Conservation (phyloP, 2,888 invertebrate genomes). For the Alloscopus bannaensis region DNA sequence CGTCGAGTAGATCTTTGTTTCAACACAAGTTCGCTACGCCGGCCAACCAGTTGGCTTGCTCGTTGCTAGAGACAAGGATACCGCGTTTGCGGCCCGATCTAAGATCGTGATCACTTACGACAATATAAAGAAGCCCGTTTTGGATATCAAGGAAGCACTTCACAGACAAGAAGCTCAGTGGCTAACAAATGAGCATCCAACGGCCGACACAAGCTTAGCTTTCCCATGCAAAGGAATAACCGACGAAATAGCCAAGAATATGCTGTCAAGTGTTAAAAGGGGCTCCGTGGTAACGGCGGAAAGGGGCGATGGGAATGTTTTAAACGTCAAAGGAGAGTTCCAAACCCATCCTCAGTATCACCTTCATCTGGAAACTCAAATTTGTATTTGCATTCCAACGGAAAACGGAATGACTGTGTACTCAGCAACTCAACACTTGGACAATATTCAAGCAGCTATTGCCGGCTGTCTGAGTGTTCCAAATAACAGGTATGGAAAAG, state of each 20-base stretch:
- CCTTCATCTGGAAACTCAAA: slow-evolving; percentile 85
- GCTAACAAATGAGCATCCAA: slow-evolving; percentile 2
- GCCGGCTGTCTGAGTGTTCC: slow-evolving; percentile 74
- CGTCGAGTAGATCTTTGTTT: neutral
- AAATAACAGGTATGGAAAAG: slow-evolving; percentile 17
- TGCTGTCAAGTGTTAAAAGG: slow-evolving; percentile 19
- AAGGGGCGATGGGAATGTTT: neutral
- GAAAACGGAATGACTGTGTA: slow-evolving; percentile 85
- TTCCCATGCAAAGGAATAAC: slow-evolving; percentile 38
- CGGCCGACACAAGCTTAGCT: neutral
- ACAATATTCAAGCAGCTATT: slow-evolving; percentile 79
- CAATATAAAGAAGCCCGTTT: slow-evolving; percentile 69
- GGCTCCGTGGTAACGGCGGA: no score
- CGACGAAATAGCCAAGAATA: slow-evolving; percentile 13
- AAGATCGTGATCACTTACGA: slow-evolving; percentile 74
- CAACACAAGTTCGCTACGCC: slow-evolving; percentile 74
- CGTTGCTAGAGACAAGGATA: slow-evolving; percentile 74
- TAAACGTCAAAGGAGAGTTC: slow-evolving; percentile 78
- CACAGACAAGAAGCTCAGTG: slow-evolving; percentile 23
- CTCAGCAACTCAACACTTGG: slow-evolving; percentile 81
- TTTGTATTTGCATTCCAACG: slow-evolving; percentile 81
- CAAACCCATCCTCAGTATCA: slow-evolving; percentile 82
- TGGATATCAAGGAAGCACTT: slow-evolving; percentile 63
- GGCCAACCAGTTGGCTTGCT: slow-evolving; percentile 76
- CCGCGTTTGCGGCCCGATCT: slow-evolving; percentile 74